Conservation (phyloP, 2,113 vertebrate genomes). For the Caloenas nicobarica region DNA sequence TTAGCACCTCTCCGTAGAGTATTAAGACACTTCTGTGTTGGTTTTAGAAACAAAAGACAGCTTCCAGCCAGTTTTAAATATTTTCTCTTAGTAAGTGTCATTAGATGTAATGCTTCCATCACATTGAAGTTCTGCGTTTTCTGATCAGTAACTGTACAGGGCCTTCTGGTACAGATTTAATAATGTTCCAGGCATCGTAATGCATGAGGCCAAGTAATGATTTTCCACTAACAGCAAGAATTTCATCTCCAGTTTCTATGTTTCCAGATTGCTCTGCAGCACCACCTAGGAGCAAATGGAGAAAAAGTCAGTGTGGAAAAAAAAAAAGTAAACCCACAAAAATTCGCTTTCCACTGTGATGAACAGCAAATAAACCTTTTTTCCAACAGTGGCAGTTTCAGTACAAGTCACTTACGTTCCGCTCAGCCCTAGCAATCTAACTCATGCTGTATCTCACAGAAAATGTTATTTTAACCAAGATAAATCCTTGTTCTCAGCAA, state of each 20-base stretch:
- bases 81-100: not conserved
- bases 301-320: not conserved
- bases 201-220: slow-evolving; percentile 88
- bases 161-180: slow-evolving; percentile 87
- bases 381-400: not conserved
- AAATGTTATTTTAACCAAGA: not conserved
- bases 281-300: slow-evolving; percentile 78
- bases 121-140: slow-evolving; percentile 80
- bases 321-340: not conserved
- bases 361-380: not conserved
- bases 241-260: slow-evolving; percentile 89
- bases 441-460: not conserved
- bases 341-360: not conserved
- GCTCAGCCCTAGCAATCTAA: not conserved
- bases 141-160: slow-evolving; percentile 85
- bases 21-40: slow-evolving; percentile 56
- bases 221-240: slow-evolving; percentile 88
- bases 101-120: slow-evolving; percentile 39
- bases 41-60: slow-evolving; percentile 33
- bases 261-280: slow-evolving; percentile 86
- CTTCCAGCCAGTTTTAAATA: slow-evolving; percentile 1
- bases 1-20: slow-evolving; percentile 32
- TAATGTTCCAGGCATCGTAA: slow-evolving; percentile 92
- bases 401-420: not conserved
- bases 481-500: not conserved